A percentile compares a stretch with the other conserved stretches of the same genome.
Evolutionary conservation across 2,888 invertebrate species (phyloP).

Genomic region (Hoplodrina blanda): DNA sequence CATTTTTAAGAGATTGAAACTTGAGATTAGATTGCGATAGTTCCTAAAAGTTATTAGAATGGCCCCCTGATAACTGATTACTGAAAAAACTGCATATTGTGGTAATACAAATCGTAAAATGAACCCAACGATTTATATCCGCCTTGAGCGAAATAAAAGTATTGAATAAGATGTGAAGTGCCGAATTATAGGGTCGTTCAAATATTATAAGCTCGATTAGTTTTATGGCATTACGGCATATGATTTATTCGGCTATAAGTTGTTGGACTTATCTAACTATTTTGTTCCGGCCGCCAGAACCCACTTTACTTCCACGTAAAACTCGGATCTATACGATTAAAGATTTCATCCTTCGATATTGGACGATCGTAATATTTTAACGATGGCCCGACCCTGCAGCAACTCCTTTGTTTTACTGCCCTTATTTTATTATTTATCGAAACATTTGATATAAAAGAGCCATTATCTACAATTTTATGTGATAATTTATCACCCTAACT

Average conservation of each 20-base stretch:
- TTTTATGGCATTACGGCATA: slow-evolving; percentile 73
- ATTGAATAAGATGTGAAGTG: slow-evolving; percentile 54
- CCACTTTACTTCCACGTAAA: slow-evolving; percentile 80
- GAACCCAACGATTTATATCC: neutral
- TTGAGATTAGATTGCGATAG: no score
- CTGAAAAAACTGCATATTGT: neutral
- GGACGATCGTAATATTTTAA: slow-evolving; percentile 89
- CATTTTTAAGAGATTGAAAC: no score
- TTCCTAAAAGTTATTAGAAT: no score
- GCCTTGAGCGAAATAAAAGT: slow-evolving; percentile 28
- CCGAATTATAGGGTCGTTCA: slow-evolving; percentile 62
- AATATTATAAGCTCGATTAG: slow-evolving; percentile 75
- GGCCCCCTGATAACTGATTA: neutral
- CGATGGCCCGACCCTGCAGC: slow-evolving; percentile 80
- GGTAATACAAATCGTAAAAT: neutral
- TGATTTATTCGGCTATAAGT: slow-evolving; percentile 78
- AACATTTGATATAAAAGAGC: slow-evolving; percentile 86
- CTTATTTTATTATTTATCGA: slow-evolving; percentile 88
- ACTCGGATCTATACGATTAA: slow-evolving; percentile 83
- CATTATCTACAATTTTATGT: slow-evolving; percentile 85
- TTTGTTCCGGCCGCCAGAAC: slow-evolving; percentile 73
- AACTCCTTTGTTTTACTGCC: slow-evolving; percentile 86
- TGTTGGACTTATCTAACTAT: slow-evolving; percentile 77
- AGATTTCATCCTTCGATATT: slow-evolving; percentile 88
- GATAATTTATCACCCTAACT: slow-evolving; percentile 78